Percentiles rank a stretch among this genome's conserved stretches.
Evolutionary conservation across 2,888 invertebrate species (phyloP).

Genomic region (Tortricodes alternella): DNA sequence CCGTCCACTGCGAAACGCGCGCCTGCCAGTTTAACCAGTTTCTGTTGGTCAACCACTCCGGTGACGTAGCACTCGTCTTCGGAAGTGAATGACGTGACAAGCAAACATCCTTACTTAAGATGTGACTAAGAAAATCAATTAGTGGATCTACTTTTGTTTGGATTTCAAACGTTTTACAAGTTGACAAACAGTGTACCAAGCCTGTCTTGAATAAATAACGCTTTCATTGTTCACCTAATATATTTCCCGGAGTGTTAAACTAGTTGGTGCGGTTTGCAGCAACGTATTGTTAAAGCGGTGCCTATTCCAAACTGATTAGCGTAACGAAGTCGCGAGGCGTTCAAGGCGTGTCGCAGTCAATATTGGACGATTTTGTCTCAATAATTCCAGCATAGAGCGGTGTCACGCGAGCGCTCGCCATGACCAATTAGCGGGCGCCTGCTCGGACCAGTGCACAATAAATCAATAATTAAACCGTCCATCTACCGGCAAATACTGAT

Average conservation of each 20-base stretch:
- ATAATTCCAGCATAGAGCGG: conserved; percentile 62
- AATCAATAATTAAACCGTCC: conserved; percentile 82
- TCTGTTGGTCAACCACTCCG: conserved; percentile 40
- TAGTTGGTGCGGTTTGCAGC: conserved; percentile 15
- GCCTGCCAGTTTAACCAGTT: conserved; percentile 43
- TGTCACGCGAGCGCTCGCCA: conserved; percentile 75
- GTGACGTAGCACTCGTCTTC: conserved; percentile 46
- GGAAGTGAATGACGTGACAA: conserved; percentile 52
- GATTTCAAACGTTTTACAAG: conserved; percentile 28
- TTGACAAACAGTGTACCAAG: conserved; percentile 20
- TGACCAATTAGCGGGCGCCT: conserved; percentile 76
- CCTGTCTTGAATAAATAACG: conserved; percentile 28
- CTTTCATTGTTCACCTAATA: conserved; percentile 24
- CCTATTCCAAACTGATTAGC: conserved; percentile 45
- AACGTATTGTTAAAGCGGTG: conserved; percentile 18
- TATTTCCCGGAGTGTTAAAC: conserved; percentile 22
- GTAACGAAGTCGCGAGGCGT: conserved; percentile 59
- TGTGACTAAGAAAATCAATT: conserved; percentile 34
- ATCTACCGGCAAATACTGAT: conserved; percentile 79
- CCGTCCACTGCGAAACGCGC: conserved; percentile 60
- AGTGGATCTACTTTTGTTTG: conserved; percentile 31
- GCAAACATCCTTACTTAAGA: conserved; percentile 49
- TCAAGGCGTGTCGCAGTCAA: conserved; percentile 58
- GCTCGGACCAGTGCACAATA: conserved; percentile 63
- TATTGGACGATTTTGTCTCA: conserved; percentile 73